phyloP scores from a whole-genome alignment of 2,113 vertebrate species.

The Scomber scombrus region DNA sequence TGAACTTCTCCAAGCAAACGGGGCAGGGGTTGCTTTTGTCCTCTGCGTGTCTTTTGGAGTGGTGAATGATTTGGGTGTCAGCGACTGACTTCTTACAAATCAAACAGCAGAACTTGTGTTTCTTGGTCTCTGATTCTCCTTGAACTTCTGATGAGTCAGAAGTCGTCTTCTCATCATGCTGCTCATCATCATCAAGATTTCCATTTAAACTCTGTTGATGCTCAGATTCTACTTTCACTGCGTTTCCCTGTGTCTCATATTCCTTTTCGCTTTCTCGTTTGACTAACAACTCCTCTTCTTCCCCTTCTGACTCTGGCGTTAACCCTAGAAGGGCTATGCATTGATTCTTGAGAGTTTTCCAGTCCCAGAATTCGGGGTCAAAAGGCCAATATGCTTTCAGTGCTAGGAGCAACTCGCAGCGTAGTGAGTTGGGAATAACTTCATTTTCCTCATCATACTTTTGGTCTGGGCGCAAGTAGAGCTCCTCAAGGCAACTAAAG shows the following conservation, averaged over 20 bases:
- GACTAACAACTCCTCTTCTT: constrained; percentile 72
- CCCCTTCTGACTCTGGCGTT: constrained; percentile 88
- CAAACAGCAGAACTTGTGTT: constrained; percentile 91
- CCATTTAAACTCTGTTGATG: constrained; percentile 53
- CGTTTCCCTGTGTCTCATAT: constrained; percentile 54
- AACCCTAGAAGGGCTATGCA: constrained; percentile 92
- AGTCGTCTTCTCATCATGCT: constrained; percentile 23
- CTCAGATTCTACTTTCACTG: constrained; percentile 84
- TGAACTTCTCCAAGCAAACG: constrained; percentile 91
- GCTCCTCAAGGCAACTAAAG: constrained; percentile 90
- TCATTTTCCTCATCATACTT: constrained; percentile 94
- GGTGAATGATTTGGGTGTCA: constrained; percentile 91
- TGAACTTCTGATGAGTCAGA: constrained; percentile 81
- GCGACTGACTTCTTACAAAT: constrained; percentile 93
- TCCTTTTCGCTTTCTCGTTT: constrained; percentile 48
- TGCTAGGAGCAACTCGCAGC: constrained; percentile 94
- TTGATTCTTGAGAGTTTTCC: constrained; percentile 96
- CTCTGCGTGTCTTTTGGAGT: constrained; percentile 94
- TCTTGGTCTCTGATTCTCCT: constrained; percentile 88
- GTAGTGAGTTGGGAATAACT: constrained; percentile 94
- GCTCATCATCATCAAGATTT: constrained; percentile 34
- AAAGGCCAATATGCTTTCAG: constrained; percentile 98
- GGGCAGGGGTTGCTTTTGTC: constrained; percentile 92
- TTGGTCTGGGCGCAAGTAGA: constrained; percentile 94
- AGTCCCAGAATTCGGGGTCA: constrained; percentile 99